Conservation (phyloP, 2,888 invertebrate genomes). For the Brachylomia viminalis region DNA sequence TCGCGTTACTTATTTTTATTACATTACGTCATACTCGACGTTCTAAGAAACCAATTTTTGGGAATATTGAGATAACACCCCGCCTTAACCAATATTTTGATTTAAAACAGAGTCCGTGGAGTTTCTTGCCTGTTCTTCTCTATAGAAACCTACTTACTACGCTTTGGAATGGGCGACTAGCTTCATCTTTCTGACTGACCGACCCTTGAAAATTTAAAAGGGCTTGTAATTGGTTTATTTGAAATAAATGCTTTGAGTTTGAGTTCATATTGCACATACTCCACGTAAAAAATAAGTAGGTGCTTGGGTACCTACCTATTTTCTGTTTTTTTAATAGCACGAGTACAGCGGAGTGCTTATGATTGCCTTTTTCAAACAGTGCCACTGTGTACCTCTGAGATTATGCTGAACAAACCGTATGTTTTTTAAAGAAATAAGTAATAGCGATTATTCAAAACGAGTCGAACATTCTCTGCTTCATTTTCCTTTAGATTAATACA, state of each 20-base stretch:
- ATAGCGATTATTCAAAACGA: background rate
- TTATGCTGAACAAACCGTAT: background rate
- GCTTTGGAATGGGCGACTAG: background rate
- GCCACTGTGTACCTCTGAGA: background rate
- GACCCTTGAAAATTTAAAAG: too few species aligned
- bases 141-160: background rate
- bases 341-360: background rate
- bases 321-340: background rate
- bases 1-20: too few species aligned
- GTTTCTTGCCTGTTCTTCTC: background rate
- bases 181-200: background rate
- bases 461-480: background rate
- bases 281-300: background rate
- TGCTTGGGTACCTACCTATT: background rate
- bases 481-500: conserved; percentile 1
- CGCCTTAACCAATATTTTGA: background rate
- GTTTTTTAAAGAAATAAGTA: background rate
- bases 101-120: background rate
- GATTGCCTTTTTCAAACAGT: background rate
- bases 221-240: too few species aligned
- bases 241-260: too few species aligned
- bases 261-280: background rate
- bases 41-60: too few species aligned
- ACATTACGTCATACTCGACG: too few species aligned
- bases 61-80: too few species aligned